Evolutionary conservation across 2,888 invertebrate genomes (phyloP).

Genomic region (Spodoptera picta): DNA sequence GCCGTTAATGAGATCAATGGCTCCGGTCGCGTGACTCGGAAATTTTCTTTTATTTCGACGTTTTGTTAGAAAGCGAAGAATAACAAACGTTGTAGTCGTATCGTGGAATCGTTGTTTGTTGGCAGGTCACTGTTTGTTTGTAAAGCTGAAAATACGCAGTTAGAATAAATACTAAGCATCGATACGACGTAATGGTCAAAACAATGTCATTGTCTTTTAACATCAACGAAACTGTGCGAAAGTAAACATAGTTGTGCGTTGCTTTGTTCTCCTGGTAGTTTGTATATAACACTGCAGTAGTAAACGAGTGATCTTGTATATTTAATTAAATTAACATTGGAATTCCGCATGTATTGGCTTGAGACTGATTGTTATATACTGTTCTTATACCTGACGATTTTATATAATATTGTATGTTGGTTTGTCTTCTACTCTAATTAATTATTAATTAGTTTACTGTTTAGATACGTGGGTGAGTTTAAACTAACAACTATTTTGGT

Average conservation of each 20-base stretch:
- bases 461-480: slow-evolving; percentile 31
- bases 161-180: slow-evolving; percentile 18
- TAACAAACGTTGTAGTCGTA: slow-evolving; percentile 15
- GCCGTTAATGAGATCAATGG: slow-evolving; percentile 40
- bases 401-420: slow-evolving; percentile 65
- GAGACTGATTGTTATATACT: slow-evolving; percentile 84
- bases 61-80: slow-evolving; percentile 31
- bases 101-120: not conserved
- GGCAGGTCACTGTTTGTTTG: slow-evolving; percentile 31
- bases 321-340: slow-evolving; percentile 69
- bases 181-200: slow-evolving; percentile 11
- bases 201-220: slow-evolving; percentile 6
- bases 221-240: slow-evolving; percentile 2
- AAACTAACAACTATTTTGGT: not conserved
- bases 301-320: slow-evolving; percentile 62
- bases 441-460: slow-evolving; percentile 41
- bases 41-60: slow-evolving; percentile 44
- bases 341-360: slow-evolving; percentile 78
- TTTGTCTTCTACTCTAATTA: slow-evolving; percentile 57
- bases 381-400: slow-evolving; percentile 72
- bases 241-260: slow-evolving; percentile 6
- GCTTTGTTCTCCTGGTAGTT: slow-evolving; percentile 2
- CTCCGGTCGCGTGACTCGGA: slow-evolving; percentile 35
- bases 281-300: slow-evolving; percentile 45
- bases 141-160: slow-evolving; percentile 25